A percentile compares a stretch with the other conserved stretches of the same genome.
phyloP scores from a whole-genome alignment of 2,113 vertebrate species.

The Halichoerus grypus region DNA sequence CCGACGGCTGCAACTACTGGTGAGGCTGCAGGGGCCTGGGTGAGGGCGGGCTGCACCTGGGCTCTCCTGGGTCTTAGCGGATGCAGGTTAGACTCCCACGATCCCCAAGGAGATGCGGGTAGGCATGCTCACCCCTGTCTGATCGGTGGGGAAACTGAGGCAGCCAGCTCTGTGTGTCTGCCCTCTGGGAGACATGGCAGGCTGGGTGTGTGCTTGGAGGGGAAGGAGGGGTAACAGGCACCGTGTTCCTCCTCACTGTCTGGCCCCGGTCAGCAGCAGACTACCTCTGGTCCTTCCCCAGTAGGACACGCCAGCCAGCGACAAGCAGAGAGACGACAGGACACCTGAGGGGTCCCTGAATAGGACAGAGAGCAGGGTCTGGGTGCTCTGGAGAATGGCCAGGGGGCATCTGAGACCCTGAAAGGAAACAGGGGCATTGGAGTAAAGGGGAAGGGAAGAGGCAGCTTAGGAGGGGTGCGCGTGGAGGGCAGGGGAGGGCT shows the following conservation, averaged over 20 bases:
- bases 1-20: conserved; percentile 94
- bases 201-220: neutral
- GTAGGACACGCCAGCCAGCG: neutral
- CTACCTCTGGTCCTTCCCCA: neutral
- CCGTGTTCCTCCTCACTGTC: fast-evolving
- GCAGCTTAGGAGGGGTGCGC: fast-evolving
- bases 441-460: neutral
- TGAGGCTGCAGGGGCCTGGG: conserved; percentile 78
- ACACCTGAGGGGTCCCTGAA: too few relatives aligned
- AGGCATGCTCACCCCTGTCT: neutral
- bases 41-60: neutral
- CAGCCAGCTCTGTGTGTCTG: neutral
- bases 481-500: neutral
- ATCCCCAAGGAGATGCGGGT: neutral
- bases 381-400: neutral
- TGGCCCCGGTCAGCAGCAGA: neutral
- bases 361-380: neutral
- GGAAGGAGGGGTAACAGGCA: neutral
- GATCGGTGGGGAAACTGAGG: neutral
- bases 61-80: neutral
- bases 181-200: neutral
- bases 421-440: fast-evolving
- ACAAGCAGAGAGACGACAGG: neutral
- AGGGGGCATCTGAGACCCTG: neutral
- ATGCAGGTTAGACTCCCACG: neutral